phyloP scores from a whole-genome alignment of 2,797 vertebrate species.

The Calcarius lapponicus region DNA sequence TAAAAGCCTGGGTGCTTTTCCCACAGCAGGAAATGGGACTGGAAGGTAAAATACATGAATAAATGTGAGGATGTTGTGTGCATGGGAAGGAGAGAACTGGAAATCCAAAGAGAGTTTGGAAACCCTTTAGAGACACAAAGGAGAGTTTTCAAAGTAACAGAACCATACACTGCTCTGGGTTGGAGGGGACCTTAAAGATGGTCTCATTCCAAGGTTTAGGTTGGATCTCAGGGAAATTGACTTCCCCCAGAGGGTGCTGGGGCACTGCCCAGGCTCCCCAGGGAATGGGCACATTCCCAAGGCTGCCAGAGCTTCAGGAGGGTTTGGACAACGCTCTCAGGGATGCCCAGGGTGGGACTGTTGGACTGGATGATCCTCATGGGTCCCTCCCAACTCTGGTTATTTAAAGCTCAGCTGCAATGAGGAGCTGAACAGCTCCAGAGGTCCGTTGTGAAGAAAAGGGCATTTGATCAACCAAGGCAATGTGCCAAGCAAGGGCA shows the following conservation, averaged over 20 bases:
- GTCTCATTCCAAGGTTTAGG: background rate
- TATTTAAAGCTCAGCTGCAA: background rate
- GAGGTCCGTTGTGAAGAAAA: background rate
- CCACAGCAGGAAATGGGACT: background rate
- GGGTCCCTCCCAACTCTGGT: background rate
- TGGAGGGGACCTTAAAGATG: background rate
- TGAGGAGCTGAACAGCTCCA: background rate
- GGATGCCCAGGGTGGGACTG: background rate
- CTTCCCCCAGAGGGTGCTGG: background rate
- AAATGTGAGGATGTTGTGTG: background rate
- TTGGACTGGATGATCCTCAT: background rate
- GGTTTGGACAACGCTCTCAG: fast-evolving
- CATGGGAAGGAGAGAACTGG: background rate
- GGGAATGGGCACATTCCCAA: fast-evolving
- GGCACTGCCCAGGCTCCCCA: background rate
- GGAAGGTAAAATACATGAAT: background rate
- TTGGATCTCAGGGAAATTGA: fast-evolving
- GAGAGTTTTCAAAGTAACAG: background rate
- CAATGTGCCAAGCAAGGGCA: background rate
- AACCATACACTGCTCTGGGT: no score
- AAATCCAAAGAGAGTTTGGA: background rate
- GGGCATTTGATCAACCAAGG: background rate
- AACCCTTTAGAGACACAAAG: background rate
- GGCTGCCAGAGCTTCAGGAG: background rate
- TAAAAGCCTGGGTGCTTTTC: background rate